Evolutionary conservation across 2,797 vertebrate genomes (phyloP).

Genomic region (Gastrophryne carolinensis): DNA sequence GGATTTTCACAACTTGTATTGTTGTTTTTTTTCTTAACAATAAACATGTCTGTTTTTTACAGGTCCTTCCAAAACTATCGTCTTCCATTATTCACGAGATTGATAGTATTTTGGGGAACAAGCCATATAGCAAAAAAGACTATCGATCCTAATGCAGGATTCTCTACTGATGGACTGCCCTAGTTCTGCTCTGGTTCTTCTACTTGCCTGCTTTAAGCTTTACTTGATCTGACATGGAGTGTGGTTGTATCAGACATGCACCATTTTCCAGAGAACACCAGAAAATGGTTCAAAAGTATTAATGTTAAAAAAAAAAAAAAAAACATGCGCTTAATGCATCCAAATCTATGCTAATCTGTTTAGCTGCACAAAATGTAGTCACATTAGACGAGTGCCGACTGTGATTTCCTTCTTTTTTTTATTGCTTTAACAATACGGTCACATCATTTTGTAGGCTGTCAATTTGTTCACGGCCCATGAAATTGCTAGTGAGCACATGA

Average conservation of each 20-base stretch:
- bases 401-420: not conserved
- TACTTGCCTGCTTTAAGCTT: constrained; percentile 87
- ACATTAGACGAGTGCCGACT: not conserved
- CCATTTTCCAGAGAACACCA: constrained; percentile 56
- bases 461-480: not conserved
- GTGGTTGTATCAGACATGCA: constrained; percentile 65
- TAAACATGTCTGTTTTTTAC: too few relatives aligned
- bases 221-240: constrained; percentile 71
- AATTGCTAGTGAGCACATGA: not conserved
- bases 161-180: constrained; percentile 57
- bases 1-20: not conserved
- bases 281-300: constrained; percentile 64
- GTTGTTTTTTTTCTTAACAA: not conserved
- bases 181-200: constrained; percentile 73
- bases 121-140: constrained; percentile 99
- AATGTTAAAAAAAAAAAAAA: constrained; percentile 45
- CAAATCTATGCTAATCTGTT: constrained; percentile 27
- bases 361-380: constrained; percentile 14
- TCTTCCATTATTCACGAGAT: constrained; percentile 95
- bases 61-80: constrained; percentile 97
- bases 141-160: constrained; percentile 83
- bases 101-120: constrained; percentile 98
- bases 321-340: constrained; percentile 41
- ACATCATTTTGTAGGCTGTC: not conserved
- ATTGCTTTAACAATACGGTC: not conserved